These are phyloP conservation scores for Tetranychus truncatus DNA, from an alignment of 2,888 invertebrate genomes.

Conservation along the genomic window DNA sequence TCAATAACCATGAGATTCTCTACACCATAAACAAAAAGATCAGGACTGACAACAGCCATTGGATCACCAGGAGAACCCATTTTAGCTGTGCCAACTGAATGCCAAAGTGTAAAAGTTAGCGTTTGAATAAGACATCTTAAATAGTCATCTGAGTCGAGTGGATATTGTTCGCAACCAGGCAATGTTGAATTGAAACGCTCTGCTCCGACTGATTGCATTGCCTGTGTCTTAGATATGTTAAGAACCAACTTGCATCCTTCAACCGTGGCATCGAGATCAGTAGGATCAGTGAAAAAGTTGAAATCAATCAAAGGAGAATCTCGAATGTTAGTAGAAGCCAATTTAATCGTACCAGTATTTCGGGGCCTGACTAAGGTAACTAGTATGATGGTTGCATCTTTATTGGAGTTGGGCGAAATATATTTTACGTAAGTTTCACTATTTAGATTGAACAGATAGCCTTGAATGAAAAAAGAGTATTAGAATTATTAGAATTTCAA, in stretches of 20 bases:
- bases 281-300: not conserved
- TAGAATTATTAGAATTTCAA: not conserved
- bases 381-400: not conserved
- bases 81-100: not conserved
- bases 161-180: not conserved
- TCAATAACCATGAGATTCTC: not conserved
- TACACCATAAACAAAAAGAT: not conserved
- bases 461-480: not conserved
- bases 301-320: not conserved
- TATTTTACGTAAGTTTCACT: not conserved
- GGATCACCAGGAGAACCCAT: not conserved
- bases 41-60: not conserved
- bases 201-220: not conserved
- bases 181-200: not conserved
- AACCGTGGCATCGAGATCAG: not conserved
- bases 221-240: not conserved
- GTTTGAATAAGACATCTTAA: not conserved
- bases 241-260: not conserved
- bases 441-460: not conserved
- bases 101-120: not conserved
- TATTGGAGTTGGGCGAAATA: not conserved
- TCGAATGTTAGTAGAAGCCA: not conserved
- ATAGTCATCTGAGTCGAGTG: not conserved
- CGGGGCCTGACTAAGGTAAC: not conserved
- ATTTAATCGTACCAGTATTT: not conserved